phyloP scores from a whole-genome alignment of 2,797 vertebrate species.

The Cyclopterus lumpus region DNA sequence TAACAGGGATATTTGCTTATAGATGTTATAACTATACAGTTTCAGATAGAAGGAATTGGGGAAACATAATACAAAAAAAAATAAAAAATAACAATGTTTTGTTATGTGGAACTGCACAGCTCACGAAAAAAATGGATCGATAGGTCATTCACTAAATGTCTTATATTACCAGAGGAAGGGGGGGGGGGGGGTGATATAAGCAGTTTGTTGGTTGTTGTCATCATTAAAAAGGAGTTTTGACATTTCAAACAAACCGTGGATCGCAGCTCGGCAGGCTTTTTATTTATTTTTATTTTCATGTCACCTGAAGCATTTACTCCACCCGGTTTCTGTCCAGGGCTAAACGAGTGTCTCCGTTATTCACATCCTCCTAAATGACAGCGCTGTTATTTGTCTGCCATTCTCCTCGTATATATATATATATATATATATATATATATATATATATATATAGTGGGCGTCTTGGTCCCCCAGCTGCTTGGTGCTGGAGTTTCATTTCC shows the following conservation, averaged over 20 bases:
- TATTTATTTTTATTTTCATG: slow-evolving; percentile 5
- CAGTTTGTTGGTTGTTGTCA: slow-evolving; percentile 59
- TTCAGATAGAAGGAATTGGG: slow-evolving; percentile 61
- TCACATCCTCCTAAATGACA: slow-evolving; percentile 40
- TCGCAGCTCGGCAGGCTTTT: slow-evolving; percentile 34
- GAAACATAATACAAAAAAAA: slow-evolving; percentile 22
- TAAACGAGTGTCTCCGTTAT: slow-evolving; percentile 37
- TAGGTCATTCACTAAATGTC: slow-evolving; percentile 78
- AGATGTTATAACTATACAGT: slow-evolving; percentile 67
- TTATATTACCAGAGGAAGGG: slow-evolving; percentile 66
- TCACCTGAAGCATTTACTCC: slow-evolving; percentile 46
- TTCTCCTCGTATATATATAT: slow-evolving; percentile 5
- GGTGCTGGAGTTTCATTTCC: slow-evolving; percentile 9
- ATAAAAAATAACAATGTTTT: slow-evolving; percentile 43
- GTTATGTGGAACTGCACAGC: slow-evolving; percentile 71
- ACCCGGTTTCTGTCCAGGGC: slow-evolving; percentile 61
- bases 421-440: slow-evolving; percentile 1
- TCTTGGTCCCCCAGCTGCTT: background rate
- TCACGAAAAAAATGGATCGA: slow-evolving; percentile 61
- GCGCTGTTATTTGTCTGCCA: slow-evolving; percentile 36
- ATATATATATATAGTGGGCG: too few species aligned
- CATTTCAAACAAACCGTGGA: slow-evolving; percentile 37
- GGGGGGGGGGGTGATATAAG: slow-evolving; percentile 27
- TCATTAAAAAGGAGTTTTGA: slow-evolving; percentile 51
- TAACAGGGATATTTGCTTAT: slow-evolving; percentile 82